Evolutionary conservation across 1,140 invertebrate genomes (phyloP).

Genomic region (Ericerus pela): DNA sequence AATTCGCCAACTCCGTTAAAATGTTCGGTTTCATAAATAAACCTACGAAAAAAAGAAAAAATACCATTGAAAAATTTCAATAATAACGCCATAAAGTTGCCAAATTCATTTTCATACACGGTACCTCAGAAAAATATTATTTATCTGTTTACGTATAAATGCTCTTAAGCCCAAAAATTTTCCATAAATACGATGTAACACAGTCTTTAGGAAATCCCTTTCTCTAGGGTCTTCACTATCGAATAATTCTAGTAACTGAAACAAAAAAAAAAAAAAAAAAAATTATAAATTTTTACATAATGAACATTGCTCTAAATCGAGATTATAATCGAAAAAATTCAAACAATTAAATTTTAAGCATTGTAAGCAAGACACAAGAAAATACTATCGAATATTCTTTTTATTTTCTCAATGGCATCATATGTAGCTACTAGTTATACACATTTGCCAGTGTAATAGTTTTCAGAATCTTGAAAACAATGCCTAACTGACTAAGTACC

Average conservation of each 20-base stretch:
- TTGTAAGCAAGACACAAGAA: too few relatives aligned
- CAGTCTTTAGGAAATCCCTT: constrained; percentile 97
- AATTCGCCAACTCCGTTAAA: constrained; percentile 98
- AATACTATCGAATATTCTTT: too few relatives aligned
- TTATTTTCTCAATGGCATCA: too few relatives aligned
- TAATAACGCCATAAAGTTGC: too few relatives aligned
- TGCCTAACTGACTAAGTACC: too few relatives aligned
- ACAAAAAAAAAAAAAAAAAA: constrained; percentile 16
- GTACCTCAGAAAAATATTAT: constrained; percentile 91
- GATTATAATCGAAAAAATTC: neutral
- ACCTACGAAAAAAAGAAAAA: constrained; percentile 43
- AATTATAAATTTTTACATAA: neutral
- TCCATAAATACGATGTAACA: constrained; percentile 97
- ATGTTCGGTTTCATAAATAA: constrained; percentile 99
- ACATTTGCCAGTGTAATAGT: too few relatives aligned
- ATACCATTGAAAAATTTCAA: too few relatives aligned
- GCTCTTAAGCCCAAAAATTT: constrained; percentile 96
- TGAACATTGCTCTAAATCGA: neutral
- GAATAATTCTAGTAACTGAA: constrained; percentile 89
- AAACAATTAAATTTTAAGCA: neutral
- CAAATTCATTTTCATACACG: too few relatives aligned
- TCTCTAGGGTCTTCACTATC: constrained; percentile 98
- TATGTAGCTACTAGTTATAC: too few relatives aligned
- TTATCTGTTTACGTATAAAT: constrained; percentile 99
- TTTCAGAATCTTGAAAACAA: too few relatives aligned